Conservation (phyloP, 2,797 vertebrate species). For the Sebastes kiyomatsui region DNA sequence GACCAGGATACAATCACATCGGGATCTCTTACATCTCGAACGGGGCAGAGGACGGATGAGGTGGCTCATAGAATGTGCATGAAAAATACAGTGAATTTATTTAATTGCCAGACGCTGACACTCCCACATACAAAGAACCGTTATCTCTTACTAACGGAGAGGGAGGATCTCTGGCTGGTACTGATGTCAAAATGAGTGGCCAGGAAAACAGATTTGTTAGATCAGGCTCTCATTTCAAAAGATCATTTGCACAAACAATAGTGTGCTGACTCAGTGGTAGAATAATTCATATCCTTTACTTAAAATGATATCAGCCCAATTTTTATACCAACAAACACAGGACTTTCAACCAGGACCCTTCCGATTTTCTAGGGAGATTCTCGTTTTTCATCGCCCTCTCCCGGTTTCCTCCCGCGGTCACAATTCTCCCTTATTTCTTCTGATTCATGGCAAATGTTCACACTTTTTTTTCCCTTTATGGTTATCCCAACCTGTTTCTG, state of each 20-base stretch:
- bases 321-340: too few species aligned
- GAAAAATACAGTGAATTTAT: slow-evolving; percentile 24
- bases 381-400: too few species aligned
- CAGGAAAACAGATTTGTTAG: slow-evolving; percentile 28
- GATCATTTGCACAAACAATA: background rate
- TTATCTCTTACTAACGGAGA: slow-evolving; percentile 25
- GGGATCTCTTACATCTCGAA: slow-evolving; percentile 62
- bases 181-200: slow-evolving; percentile 35
- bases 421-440: too few species aligned
- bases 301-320: background rate
- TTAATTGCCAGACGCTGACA: slow-evolving; percentile 17
- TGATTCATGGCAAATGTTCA: too few species aligned
- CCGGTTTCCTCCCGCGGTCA: too few species aligned
- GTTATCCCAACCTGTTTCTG: too few species aligned
- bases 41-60: slow-evolving; percentile 36
- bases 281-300: background rate
- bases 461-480: too few species aligned
- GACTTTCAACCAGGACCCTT: too few species aligned
- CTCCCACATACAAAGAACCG: slow-evolving; percentile 21
- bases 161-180: slow-evolving; percentile 36
- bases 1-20: slow-evolving; percentile 60
- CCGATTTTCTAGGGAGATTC: too few species aligned
- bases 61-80: slow-evolving; percentile 34
- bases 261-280: background rate
- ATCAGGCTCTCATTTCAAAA: background rate